Conservation (phyloP, 2,888 invertebrate species). For the Nesidiocoris tenuis region DNA sequence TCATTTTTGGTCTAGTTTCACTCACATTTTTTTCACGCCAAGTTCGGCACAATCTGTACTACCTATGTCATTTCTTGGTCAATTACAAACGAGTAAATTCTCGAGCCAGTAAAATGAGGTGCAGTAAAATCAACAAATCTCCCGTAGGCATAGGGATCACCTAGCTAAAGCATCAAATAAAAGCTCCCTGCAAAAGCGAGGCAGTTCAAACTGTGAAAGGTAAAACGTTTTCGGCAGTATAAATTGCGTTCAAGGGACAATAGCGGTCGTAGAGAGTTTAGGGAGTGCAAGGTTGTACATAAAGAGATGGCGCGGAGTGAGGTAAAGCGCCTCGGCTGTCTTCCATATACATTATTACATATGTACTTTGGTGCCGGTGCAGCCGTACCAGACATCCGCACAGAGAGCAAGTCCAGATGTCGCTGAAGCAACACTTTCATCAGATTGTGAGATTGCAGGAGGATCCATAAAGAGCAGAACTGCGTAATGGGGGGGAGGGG, state of each 20-base stretch:
- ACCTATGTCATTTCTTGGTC: too few species aligned
- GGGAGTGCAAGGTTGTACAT: neutral
- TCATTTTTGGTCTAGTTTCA: too few species aligned
- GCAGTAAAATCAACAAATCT: too few species aligned
- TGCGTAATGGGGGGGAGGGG: too few species aligned
- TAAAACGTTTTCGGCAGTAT: neutral
- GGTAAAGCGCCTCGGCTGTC: neutral
- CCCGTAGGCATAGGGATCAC: too few species aligned
- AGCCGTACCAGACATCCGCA: neutral
- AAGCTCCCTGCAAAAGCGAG: too few species aligned
- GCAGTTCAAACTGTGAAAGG: neutral
- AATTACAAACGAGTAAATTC: too few species aligned
- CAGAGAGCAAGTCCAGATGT: constrained; percentile 15
- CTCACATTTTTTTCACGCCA: too few species aligned
- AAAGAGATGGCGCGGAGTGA: neutral
- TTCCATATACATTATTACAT: constrained; percentile 22
- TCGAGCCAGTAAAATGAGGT: too few species aligned
- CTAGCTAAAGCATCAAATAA: too few species aligned
- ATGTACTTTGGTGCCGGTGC: constrained; percentile 7
- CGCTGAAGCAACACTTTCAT: constrained; percentile 29
- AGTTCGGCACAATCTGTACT: too few species aligned
- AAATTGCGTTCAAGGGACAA: neutral
- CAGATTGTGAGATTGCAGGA: constrained; percentile 24
- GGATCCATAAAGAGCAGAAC: constrained; percentile 27
- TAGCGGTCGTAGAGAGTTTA: neutral